Evolutionary conservation across 2,888 invertebrate genomes (phyloP), one percentile per base, ranked within the genome.

Genomic region (Plebejus melissa): DNA sequence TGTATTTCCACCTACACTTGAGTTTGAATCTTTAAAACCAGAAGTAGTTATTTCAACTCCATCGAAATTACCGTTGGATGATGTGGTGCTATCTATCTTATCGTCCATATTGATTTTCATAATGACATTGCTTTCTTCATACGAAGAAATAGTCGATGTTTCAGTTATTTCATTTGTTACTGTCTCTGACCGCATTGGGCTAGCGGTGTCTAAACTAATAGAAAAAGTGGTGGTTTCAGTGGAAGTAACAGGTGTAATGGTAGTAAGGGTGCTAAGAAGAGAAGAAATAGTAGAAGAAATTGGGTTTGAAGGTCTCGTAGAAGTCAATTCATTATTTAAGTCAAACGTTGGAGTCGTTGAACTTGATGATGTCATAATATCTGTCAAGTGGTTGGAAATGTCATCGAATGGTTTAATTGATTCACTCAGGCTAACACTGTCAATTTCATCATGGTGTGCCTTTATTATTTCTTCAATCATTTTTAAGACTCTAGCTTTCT

Each of bases 381-480:
- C 70, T 71, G 57, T 86, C 80, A 92, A 85, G 78, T 91, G 87
- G 79, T 84, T 83, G 58, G 91, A 91, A 74, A 83, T 85, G 69
- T 86, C 84, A 75, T 83, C 86, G 50, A 87, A 81, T 79, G 86
- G 83, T 78, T 80, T 84, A 41, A 87, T 81, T 76, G 87, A 79
- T 76, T 90, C 89, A 80, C 84, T 85, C 79, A 92, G 81, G 70
- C 88, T 84, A 75, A 85, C 86, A 79, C 88, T 91, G 58, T 86
- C 87, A 79, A 93, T 82, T 84, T 94, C 93, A 75, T 86, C 84
- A 80, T 94, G 90, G 79, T 94, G 93, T 80, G 89, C 87, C 80
- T 86, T 84, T 80, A 94, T 88, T 69, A 94, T 82, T 77, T 93
- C 90, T 88, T 94, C 93, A 76, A 94, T 94, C 89, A 93, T 92